Base-by-base conservation (phyloP, 2,888 invertebrate species). In the Ashinkailepas kermadecensis region DNA sequence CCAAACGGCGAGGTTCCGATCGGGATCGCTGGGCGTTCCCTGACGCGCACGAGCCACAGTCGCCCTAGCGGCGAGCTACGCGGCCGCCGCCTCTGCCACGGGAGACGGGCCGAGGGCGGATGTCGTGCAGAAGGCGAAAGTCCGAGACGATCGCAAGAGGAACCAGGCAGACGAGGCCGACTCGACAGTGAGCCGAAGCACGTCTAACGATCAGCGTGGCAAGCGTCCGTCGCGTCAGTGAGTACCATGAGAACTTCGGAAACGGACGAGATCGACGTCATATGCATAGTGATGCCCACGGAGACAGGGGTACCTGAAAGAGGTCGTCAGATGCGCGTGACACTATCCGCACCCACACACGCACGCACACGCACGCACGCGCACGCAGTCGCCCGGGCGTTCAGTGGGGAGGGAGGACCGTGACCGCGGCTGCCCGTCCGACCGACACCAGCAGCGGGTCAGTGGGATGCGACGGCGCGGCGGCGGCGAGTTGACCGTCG, bases 201-300 rank as follows among this genome's bases (percentile, higher is more conserved):
- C 67, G 25, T 13, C 62, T 62, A 62, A 62, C 25, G 25, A 25
- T 13, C 25, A 13, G 10, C 67, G n/a, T 10, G 18, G 62, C 62
- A 64, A 21, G 21, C 39, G 39, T 39, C 62, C 25, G 25, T 25
- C 67, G 25, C 67, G 67, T 39, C 67, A 67, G 8, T 74, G 18
- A 54, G 78, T 94, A 96, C 96, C 96, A 96, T 97, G 92, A 95
- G 93, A 90, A 96, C 96, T 93, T 97, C 97, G 90, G 96, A 96
- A 90, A 97, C 95, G 90, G 96, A 95, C 92, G 95, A 95, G 92
- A 97, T 97, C 91, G 95, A 95, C 91, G 96, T 93, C 90, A 97
- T 96, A 92, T 96, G 96, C 94, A 97, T 95, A 91, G 96, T 96
- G 91, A 97, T 95, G 89, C 96, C 95, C 89, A 97, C 96, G 90